A percentile compares a stretch with the other conserved stretches of the same genome.
Conservation (phyloP, 53 echinoderm and acorn worm genomes). For the Mesocentrotus franciscanus region DNA sequence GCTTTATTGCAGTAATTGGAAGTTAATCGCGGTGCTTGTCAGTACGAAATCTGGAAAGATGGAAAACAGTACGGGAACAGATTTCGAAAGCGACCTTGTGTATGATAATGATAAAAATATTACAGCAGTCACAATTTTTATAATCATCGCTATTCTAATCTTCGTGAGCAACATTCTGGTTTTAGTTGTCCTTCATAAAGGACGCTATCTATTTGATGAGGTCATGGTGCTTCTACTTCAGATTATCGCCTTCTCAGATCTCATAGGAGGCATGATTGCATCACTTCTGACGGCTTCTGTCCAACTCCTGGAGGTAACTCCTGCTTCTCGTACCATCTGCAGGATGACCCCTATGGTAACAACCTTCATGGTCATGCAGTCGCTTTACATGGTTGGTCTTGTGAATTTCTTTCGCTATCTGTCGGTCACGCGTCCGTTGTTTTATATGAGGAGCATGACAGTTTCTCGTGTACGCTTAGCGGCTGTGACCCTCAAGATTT, state of each 20-base stretch:
- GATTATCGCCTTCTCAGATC: neutral
- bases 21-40: neutral
- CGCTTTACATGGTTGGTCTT: neutral
- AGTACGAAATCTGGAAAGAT: neutral
- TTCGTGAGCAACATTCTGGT: neutral
- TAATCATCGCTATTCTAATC: neutral
- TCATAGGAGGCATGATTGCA: neutral
- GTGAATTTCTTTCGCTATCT: neutral
- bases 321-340: neutral
- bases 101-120: neutral
- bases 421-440: neutral
- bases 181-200: neutral
- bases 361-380: neutral
- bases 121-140: neutral
- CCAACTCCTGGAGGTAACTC: neutral
- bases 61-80: neutral
- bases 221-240: neutral
- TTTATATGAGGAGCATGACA: neutral
- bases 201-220: neutral
- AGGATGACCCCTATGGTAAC: neutral
- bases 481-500: neutral
- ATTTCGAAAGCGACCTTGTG: neutral
- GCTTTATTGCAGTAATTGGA: neutral
- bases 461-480: neutral
- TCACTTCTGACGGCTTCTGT: neutral